phyloP scores from a whole-genome alignment of 2,797 vertebrate genomes.

The Sardinella longiceps region DNA sequence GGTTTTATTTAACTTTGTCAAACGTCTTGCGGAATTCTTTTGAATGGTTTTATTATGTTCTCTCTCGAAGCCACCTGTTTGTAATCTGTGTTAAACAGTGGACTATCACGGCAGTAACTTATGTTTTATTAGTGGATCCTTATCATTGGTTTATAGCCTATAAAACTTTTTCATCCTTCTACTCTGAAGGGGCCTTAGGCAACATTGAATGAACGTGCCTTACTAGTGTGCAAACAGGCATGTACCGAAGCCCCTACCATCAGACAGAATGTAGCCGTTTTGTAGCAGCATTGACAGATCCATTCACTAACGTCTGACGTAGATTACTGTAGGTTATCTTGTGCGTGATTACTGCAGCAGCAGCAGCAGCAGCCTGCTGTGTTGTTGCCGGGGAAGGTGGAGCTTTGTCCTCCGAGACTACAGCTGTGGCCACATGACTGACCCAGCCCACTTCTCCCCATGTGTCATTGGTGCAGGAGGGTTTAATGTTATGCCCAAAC shows the following conservation, averaged over 20 bases:
- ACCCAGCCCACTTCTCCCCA: not conserved
- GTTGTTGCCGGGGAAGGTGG: slow-evolving; percentile 1
- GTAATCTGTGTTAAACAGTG: not conserved
- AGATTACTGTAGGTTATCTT: not conserved
- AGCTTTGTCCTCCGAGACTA: slow-evolving; percentile 3
- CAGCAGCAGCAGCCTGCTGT: not conserved
- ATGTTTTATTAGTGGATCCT: not conserved
- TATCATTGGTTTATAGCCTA: not conserved
- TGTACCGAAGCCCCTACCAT: not conserved
- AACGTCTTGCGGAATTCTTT: not conserved
- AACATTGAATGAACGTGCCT: not conserved
- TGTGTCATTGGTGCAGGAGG: not conserved
- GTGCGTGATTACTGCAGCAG: not conserved
- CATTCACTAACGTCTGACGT: not conserved
- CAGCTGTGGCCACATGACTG: not conserved
- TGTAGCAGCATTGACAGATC: not conserved
- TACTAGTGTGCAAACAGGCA: not conserved
- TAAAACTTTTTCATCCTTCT: not conserved
- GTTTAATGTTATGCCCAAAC: not conserved
- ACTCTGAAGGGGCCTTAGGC: not conserved
- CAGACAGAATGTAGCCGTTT: not conserved
- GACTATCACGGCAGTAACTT: not conserved
- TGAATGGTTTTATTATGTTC: not conserved
- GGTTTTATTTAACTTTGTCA: not conserved
- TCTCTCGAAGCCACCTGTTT: not conserved